phyloP scores from a whole-genome alignment of 2,113 vertebrate genomes.

The Chloropsis hardwickii region DNA sequence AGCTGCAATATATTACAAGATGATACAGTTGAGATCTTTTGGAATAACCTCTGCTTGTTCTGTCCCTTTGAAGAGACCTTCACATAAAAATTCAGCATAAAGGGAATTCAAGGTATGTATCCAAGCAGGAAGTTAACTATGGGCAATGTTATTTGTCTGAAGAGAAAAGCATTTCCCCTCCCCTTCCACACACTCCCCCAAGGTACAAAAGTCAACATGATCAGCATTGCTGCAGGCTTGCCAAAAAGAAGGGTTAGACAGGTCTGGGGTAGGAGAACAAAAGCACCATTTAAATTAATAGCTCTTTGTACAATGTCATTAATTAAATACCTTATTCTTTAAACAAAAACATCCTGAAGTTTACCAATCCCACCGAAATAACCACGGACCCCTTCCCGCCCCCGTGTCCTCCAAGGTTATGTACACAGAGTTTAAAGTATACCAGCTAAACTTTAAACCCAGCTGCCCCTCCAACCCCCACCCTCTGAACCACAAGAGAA shows the following conservation, averaged over 20 bases:
- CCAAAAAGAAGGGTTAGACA: slow-evolving; percentile 47
- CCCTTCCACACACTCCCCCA: not conserved
- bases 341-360: slow-evolving; percentile 31
- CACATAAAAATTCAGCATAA: slow-evolving; percentile 13
- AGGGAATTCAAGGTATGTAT: slow-evolving; percentile 7
- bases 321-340: slow-evolving; percentile 62
- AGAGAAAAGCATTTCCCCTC: slow-evolving; percentile 51
- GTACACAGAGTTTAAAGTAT: slow-evolving; percentile 64
- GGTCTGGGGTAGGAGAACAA: slow-evolving; percentile 43
- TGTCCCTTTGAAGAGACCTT: slow-evolving; percentile 43
- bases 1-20: slow-evolving; percentile 81
- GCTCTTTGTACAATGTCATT: slow-evolving; percentile 56
- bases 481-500: slow-evolving; percentile 37
- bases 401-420: slow-evolving; percentile 43
- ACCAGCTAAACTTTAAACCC: slow-evolving; percentile 66
- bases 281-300: slow-evolving; percentile 58
- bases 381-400: slow-evolving; percentile 16
- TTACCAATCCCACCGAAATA: slow-evolving; percentile 39
- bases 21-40: slow-evolving; percentile 71
- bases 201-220: slow-evolving; percentile 30
- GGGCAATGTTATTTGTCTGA: slow-evolving; percentile 22
- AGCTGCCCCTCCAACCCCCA: not conserved
- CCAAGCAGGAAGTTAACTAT: slow-evolving; percentile 44
- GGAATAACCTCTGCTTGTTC: slow-evolving; percentile 67
- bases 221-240: slow-evolving; percentile 25